Percentiles rank a stretch among this genome's conserved stretches.
phyloP scores from a whole-genome alignment of 2,797 vertebrate genomes.

The Neostethus bicornis region DNA sequence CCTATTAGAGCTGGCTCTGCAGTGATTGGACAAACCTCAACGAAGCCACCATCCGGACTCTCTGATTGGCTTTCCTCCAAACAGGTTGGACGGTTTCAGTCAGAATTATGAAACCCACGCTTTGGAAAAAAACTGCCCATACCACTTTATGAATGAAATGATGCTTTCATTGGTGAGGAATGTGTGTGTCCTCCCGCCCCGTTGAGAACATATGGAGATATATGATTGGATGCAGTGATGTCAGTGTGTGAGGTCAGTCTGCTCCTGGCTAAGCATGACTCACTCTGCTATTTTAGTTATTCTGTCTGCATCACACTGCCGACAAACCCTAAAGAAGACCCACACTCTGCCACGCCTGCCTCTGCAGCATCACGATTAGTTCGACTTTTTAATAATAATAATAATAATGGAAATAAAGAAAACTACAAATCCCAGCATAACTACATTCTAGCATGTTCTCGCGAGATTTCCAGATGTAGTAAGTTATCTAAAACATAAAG shows the following conservation, averaged over 20 bases:
- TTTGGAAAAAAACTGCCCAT: slow-evolving; percentile 66
- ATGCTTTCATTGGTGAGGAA: slow-evolving; percentile 72
- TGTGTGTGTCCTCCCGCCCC: slow-evolving; percentile 60
- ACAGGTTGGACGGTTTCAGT: slow-evolving; percentile 78
- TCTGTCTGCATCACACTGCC: slow-evolving; percentile 42
- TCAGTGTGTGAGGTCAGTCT: slow-evolving; percentile 61
- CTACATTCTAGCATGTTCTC: slow-evolving; percentile 39
- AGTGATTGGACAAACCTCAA: slow-evolving; percentile 72
- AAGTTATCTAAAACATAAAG: slow-evolving; percentile 62
- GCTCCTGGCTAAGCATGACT: slow-evolving; percentile 61
- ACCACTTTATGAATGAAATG: slow-evolving; percentile 83
- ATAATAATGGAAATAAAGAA: background rate
- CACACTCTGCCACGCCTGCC: too few relatives aligned
- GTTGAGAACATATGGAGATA: slow-evolving; percentile 12
- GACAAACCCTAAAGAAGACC: slow-evolving; percentile 14
- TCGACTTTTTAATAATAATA: background rate
- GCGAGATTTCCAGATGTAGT: slow-evolving; percentile 63
- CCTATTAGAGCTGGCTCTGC: slow-evolving; percentile 47
- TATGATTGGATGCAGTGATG: slow-evolving; percentile 56
- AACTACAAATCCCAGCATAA: slow-evolving; percentile 74
- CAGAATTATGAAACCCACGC: slow-evolving; percentile 83
- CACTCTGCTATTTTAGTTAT: slow-evolving; percentile 61
- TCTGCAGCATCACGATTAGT: background rate
- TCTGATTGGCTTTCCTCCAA: slow-evolving; percentile 22
- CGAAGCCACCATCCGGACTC: slow-evolving; percentile 40